Base-by-base conservation (phyloP, 1,140 invertebrate species). In the Ctenoplectra terminalis region DNA sequence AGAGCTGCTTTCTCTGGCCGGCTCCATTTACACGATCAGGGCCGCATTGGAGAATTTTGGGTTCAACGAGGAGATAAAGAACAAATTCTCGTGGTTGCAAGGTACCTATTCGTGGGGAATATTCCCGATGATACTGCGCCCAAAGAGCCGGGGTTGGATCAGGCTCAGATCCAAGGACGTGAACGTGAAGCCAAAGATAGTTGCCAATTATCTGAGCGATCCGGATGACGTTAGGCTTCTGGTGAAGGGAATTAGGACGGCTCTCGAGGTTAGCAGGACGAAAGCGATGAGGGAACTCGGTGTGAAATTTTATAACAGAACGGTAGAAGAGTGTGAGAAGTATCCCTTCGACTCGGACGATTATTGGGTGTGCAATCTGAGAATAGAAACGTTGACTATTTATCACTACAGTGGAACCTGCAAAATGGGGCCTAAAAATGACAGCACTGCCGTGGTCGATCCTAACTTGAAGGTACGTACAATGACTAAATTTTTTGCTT, bases 361-460 rank as follows among this genome's bases (percentile, higher is more conserved):
- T 20, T 98, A 98, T 89, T 97, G 96, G 94, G 95, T 95, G 40
- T 98, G 97, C 92, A 94, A 96, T 58, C 93, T 95, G 0, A 94
- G 95, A 34, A 94, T 95, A 75, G 95, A 97, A 37, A 96, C 97
- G 0, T 94, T 95, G 34, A 97, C 96, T 1, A 96, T 97, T 63
- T 97, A 96, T 86, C 97, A 98, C 90, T 96, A 96, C 37, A 95
- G 95, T 2, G 97, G 97, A 0, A 98, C 97, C 0, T 97, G 96
- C 89, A 98, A 97, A 92, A 98, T 98, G 98, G 98, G 97, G 1
- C 95, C 96, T 0, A 79, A 87, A 23, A 93, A 88, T 4, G 97
- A 98, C 91, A 93, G 94, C 6, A 93, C 94, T 0, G 95, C 96
- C 7, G 97, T 97, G 0, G 96, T 97, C 0, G 95, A 97, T 92